Base-by-base conservation (phyloP, 2,797 vertebrate species). In the Gymnocypris eckloni region DNA sequence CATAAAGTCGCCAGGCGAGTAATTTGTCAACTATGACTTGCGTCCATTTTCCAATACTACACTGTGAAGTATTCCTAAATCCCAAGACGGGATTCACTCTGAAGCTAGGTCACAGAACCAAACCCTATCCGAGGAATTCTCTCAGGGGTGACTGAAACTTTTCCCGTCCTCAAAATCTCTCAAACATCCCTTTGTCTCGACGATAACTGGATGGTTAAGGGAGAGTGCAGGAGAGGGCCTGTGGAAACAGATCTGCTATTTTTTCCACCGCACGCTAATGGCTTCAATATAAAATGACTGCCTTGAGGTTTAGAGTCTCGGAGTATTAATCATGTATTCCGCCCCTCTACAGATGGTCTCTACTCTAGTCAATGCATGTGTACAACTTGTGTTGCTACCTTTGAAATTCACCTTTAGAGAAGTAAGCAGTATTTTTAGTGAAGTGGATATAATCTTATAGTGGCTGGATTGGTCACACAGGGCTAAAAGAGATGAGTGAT, bases 201-300 rank as follows among this genome's bases (percentile, higher is more conserved):
- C 80, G 81, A 66, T 82, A 86, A 89, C 86, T 22, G 25, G 52
- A 75, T 85, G 67, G 66, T 81, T 50, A 82, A 20, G 83, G 81
- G 66, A 86, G 64, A 45, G 22, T 39, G 25, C 54, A 79, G 28
- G 71, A 83, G 59, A 87, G 73, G 82, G 64, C 75, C 75, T 79
- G 15, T 56, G 59, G 79, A 66, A 78, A 76, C 33, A 66, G 59
- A 85, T 77, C 39, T 81, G 59, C 43, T 84, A 39, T 86, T 84
- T 71, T 45, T 85, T 75, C 39, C 71, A 86, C 39, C 25, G 69
- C 70, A 67, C 66, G 41, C 78, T 88, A 77, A 87, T 88, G 79
- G 79, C 61, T 89, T 88, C 50, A 50, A 80, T 86, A 78, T 87
- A 81, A 87, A 71, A 84, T 84, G 73, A 82, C 45, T 70, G 81